These are phyloP conservation scores for Caenorhabditis auriculariae DNA, from an alignment of 2,888 invertebrate genomes.

Conservation along the genomic window DNA sequence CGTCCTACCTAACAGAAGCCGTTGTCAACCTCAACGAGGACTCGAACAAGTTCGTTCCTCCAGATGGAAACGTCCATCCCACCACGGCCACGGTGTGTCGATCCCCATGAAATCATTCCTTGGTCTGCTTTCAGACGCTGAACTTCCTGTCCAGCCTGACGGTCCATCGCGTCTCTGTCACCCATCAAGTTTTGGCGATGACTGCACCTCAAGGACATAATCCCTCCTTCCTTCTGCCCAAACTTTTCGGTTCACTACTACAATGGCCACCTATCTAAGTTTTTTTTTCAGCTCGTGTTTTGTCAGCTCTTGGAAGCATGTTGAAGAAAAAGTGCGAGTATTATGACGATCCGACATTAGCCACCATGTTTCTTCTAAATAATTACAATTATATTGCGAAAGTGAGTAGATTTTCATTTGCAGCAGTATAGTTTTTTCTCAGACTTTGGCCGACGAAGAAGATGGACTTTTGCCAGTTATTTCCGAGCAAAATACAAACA, in stretches of 20 bases:
- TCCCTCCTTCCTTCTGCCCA: conserved; percentile 38
- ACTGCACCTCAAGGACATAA: conserved; percentile 36
- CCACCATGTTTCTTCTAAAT: conserved; percentile 43
- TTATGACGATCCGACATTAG: conserved; percentile 38
- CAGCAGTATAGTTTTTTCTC: not conserved
- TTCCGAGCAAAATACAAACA: conserved; percentile 45
- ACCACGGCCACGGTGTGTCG: conserved; percentile 81
- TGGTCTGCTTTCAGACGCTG: conserved; percentile 30
- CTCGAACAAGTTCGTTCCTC: conserved; percentile 75
- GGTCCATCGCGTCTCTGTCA: conserved; percentile 36
- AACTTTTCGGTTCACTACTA: conserved; percentile 32
- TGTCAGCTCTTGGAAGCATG: conserved; percentile 37
- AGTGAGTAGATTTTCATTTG: conserved; percentile 7
- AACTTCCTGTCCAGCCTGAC: conserved; percentile 43
- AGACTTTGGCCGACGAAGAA: conserved; percentile 34
- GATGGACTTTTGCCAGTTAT: conserved; percentile 47
- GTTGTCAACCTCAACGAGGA: conserved; percentile 35
- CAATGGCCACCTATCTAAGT: not conserved
- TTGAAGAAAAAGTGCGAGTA: conserved; percentile 32
- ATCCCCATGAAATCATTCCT: not conserved
- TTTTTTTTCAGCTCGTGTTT: conserved; percentile 28
- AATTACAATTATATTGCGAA: conserved; percentile 58
- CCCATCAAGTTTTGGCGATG: conserved; percentile 37
- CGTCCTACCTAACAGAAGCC: conserved; percentile 29
- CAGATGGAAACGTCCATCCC: conserved; percentile 97